Evolutionary conservation across 2,888 invertebrate species (phyloP).

Genomic region (Synergus laeviventris): DNA sequence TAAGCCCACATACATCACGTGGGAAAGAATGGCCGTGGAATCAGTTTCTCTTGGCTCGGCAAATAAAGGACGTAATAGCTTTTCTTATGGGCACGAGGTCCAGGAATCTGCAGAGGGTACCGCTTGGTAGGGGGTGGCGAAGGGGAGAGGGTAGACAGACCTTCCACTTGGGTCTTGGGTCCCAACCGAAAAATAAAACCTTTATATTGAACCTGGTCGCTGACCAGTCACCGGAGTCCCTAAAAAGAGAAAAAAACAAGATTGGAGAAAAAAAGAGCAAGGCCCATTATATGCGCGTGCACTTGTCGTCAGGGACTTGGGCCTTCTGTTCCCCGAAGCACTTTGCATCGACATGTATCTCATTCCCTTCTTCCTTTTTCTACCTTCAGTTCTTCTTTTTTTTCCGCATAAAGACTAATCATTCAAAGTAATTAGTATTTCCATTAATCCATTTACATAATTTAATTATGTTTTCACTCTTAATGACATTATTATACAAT

Average conservation of each 20-base stretch:
- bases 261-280: conserved; percentile 46
- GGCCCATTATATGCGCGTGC: conserved; percentile 59
- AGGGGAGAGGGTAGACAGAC: background rate
- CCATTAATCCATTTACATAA: conserved; percentile 16
- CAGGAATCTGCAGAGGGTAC: conserved; percentile 32
- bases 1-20: conserved; percentile 38
- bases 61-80: conserved; percentile 42
- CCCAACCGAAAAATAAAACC: conserved; percentile 53
- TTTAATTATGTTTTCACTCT: conserved; percentile 24
- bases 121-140: background rate
- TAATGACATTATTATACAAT: background rate
- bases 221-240: conserved; percentile 48
- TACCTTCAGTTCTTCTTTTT: conserved; percentile 43
- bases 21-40: conserved; percentile 36
- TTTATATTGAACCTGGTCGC: conserved; percentile 57
- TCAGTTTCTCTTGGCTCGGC: conserved; percentile 27
- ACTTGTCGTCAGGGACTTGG: conserved; percentile 59
- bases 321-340: conserved; percentile 56
- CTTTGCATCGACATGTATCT: conserved; percentile 60
- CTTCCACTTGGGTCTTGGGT: conserved; percentile 13
- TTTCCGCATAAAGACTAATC: conserved; percentile 39
- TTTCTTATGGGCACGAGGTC: conserved; percentile 39
- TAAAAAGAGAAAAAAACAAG: conserved; percentile 48
- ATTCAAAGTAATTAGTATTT: conserved; percentile 31
- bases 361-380: conserved; percentile 42